Conservation (phyloP, 2,113 vertebrate species). For the Tinamus guttatus region DNA sequence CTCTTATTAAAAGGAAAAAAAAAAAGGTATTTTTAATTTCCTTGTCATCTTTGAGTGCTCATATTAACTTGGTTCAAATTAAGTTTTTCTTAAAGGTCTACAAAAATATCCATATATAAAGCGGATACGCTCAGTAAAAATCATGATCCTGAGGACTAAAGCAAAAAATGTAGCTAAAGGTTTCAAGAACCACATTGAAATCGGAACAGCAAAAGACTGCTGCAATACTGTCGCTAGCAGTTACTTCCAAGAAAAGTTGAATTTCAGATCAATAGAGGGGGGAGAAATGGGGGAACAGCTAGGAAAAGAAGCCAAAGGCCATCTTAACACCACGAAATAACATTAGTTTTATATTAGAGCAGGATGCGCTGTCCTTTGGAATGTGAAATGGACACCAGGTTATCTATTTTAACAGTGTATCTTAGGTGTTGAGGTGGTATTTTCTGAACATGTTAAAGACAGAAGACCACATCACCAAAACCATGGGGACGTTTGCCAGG, state of each 20-base stretch:
- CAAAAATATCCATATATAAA: background rate
- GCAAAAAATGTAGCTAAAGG: background rate
- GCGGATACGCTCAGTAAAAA: background rate
- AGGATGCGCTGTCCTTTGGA: background rate
- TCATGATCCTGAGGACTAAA: background rate
- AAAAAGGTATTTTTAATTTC: background rate
- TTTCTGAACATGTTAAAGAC: background rate
- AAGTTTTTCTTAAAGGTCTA: background rate
- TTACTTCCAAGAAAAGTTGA: background rate
- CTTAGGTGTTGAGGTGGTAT: background rate
- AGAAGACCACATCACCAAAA: background rate
- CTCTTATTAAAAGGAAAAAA: constrained; percentile 5
- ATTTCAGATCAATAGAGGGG: background rate
- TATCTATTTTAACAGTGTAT: background rate
- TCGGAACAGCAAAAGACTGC: background rate
- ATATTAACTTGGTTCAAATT: background rate
- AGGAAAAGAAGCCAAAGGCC: background rate
- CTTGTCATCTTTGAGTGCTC: background rate
- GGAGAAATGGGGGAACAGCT: no score
- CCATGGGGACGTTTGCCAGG: background rate
- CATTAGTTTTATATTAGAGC: background rate
- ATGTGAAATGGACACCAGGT: background rate
- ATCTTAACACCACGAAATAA: background rate
- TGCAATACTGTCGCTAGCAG: background rate
- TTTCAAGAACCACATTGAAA: background rate